A percentile compares a stretch with the other conserved stretches of the same genome.
phyloP scores from a whole-genome alignment of 2,888 invertebrate species.

The Agonopterix arenella region DNA sequence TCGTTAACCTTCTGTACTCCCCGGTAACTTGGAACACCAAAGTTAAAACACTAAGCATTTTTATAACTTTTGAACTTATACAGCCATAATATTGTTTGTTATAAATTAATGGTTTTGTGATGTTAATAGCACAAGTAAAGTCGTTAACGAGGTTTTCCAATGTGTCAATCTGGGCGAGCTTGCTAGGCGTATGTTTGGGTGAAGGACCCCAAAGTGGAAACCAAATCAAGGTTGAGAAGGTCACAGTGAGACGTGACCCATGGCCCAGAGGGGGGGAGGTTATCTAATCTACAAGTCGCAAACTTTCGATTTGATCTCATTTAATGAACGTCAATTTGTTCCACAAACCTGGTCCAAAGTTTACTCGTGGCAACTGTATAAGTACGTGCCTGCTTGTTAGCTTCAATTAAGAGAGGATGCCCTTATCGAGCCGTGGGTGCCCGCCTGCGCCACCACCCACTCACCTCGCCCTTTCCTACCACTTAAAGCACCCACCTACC shows the following conservation, averaged over 20 bases:
- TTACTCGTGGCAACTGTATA: slow-evolving; percentile 47
- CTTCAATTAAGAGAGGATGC: slow-evolving; percentile 51
- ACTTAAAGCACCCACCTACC: slow-evolving; percentile 45
- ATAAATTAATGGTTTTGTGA: neutral
- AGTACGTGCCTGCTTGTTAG: slow-evolving; percentile 57
- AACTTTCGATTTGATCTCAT: slow-evolving; percentile 45
- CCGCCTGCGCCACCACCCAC: slow-evolving; percentile 53
- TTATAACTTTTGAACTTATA: neutral
- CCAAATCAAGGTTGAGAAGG: slow-evolving; percentile 89
- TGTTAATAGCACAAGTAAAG: neutral
- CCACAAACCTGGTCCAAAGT: slow-evolving; percentile 40
- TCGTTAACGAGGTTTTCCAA: slow-evolving; percentile 41
- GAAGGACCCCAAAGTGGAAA: slow-evolving; percentile 84
- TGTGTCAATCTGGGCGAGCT: slow-evolving; percentile 42
- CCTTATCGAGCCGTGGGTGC: slow-evolving; percentile 76
- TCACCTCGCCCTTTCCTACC: slow-evolving; percentile 45
- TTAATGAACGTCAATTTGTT: slow-evolving; percentile 38
- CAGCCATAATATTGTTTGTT: too few species aligned
- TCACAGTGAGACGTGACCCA: slow-evolving; percentile 84
- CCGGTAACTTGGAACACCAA: slow-evolving; percentile 67
- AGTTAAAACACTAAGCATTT: slow-evolving; percentile 19
- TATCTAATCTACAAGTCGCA: slow-evolving; percentile 36
- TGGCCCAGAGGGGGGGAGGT: slow-evolving; percentile 56
- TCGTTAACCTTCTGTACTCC: slow-evolving; percentile 56
- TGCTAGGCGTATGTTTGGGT: slow-evolving; percentile 66